phyloP scores from a whole-genome alignment of 2,797 vertebrate genomes.

The Neosalanx taihuensis region DNA sequence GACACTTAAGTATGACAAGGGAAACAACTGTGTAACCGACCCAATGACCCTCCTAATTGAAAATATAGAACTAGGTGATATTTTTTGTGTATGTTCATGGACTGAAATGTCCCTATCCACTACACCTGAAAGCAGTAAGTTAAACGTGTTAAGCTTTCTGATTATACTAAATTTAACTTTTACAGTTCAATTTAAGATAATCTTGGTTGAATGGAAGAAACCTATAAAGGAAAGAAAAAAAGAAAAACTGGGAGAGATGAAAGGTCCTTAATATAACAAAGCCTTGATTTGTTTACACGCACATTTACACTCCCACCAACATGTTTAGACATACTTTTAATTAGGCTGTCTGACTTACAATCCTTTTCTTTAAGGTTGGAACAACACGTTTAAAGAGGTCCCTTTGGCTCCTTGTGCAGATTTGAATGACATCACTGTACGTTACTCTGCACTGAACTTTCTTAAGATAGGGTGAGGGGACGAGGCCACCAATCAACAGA shows the following conservation, averaged over 20 bases:
- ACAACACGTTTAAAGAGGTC: conserved; percentile 4
- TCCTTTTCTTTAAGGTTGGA: conserved; percentile 1
- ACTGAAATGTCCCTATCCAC: no score
- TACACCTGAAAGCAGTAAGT: no score
- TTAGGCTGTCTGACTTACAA: conserved; percentile 30
- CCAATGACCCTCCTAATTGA: no score
- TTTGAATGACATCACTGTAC: conserved; percentile 22
- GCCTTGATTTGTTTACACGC: conserved; percentile 43
- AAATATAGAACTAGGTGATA: no score
- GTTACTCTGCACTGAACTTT: conserved; percentile 22
- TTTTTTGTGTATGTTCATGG: no score
- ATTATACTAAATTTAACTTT: no score
- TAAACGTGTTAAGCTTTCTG: no score
- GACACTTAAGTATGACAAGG: not conserved
- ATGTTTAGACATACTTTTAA: conserved; percentile 39
- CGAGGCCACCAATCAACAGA: conserved; percentile 9
- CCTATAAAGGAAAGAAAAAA: no score
- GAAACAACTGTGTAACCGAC: not conserved
- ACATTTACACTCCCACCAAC: conserved; percentile 4
- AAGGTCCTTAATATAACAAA: no score
- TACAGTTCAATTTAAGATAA: no score
- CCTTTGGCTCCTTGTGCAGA: conserved; percentile 38
- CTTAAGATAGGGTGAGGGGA: conserved; percentile 14
- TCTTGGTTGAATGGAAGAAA: no score
- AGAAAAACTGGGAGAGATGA: no score